Percentiles rank a stretch among this genome's conserved stretches.
phyloP scores from a whole-genome alignment of 2,797 vertebrate genomes.

The Smutsia temminckii region DNA sequence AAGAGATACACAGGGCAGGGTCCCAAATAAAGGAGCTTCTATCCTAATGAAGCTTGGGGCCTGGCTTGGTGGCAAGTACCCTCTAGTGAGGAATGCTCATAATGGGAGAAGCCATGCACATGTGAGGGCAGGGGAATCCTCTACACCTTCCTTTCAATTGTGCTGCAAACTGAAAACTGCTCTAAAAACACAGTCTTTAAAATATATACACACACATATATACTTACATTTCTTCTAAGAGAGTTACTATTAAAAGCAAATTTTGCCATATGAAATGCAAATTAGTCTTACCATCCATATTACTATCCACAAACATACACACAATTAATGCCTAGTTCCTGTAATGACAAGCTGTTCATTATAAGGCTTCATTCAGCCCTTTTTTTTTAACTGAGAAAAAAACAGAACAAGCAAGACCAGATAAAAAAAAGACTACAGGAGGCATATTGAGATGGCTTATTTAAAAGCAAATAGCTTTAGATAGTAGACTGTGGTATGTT shows the following conservation, averaged over 20 bases:
- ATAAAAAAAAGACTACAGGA: background rate
- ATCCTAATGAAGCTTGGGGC: too few relatives aligned
- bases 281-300: background rate
- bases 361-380: background rate
- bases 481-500: background rate
- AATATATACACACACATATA: background rate
- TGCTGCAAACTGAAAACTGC: background rate
- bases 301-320: background rate
- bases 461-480: background rate
- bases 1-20: too few relatives aligned
- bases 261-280: background rate
- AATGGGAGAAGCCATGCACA: background rate
- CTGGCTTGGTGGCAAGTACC: too few relatives aligned
- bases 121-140: background rate
- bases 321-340: background rate
- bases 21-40: too few relatives aligned
- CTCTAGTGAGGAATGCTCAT: background rate
- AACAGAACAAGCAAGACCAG: background rate
- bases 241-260: background rate
- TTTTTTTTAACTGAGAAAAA: background rate
- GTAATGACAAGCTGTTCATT: background rate
- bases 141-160: background rate
- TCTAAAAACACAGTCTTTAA: background rate
- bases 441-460: background rate
- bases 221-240: background rate